Conservation (phyloP, 2,888 invertebrate species). For the Lasioglossum pauxillum region DNA sequence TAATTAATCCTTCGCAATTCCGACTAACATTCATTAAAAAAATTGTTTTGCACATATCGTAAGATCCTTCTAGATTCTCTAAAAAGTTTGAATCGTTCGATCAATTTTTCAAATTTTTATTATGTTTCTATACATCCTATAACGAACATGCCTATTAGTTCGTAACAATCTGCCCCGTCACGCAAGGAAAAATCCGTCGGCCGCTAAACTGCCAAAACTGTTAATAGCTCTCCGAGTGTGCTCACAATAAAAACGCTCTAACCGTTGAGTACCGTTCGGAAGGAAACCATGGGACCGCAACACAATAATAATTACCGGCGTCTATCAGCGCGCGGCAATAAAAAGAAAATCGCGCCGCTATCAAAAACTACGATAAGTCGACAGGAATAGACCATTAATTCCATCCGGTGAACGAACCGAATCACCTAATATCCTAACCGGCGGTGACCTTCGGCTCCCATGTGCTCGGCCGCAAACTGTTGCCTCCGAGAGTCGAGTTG, state of each 20-base stretch:
- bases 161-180: neutral
- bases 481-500: slow-evolving; percentile 2
- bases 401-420: neutral
- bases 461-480: slow-evolving; percentile 26
- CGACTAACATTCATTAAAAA: too few species aligned
- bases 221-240: neutral
- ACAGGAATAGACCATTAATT: slow-evolving; percentile 9
- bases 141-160: neutral
- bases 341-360: neutral
- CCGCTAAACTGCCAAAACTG: neutral
- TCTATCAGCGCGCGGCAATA: neutral
- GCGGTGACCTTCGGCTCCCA: slow-evolving; percentile 23
- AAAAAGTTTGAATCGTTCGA: neutral
- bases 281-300: neutral
- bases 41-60: too few species aligned
- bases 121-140: neutral
- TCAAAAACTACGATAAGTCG: slow-evolving; percentile 25
- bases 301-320: slow-evolving; percentile 8
- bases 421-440: neutral
- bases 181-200: neutral
- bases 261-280: neutral
- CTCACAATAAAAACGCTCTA: neutral
- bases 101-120: neutral
- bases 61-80: neutral
- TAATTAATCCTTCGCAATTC: too few species aligned